A percentile compares a stretch with the other conserved stretches of the same genome.
phyloP scores from a whole-genome alignment of 2,113 vertebrate species.

The Microcebus lehilahytsara region DNA sequence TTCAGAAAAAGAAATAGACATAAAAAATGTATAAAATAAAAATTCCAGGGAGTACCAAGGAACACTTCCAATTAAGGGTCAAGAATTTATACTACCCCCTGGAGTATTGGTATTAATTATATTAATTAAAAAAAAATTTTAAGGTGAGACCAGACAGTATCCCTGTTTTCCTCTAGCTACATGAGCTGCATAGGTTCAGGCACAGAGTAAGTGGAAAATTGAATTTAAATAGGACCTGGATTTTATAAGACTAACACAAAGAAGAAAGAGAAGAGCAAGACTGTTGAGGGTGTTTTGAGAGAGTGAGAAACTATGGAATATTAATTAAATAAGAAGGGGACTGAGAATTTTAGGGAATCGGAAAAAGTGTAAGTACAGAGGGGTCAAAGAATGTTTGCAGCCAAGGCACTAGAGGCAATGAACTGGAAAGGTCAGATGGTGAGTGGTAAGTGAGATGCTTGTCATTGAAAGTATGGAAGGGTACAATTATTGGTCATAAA shows the following conservation, averaged over 20 bases:
- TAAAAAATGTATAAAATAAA: not conserved
- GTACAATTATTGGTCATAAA: not conserved
- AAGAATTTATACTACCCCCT: not conserved
- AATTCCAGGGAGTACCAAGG: not conserved
- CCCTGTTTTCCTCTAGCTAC: not conserved
- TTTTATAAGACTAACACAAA: not conserved
- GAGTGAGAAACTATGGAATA: too few relatives aligned
- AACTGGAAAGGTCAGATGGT: not conserved
- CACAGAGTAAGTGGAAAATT: not conserved
- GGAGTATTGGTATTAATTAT: too few relatives aligned
- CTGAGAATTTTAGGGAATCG: not conserved
- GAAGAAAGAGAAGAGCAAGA: not conserved
- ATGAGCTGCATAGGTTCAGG: not conserved
- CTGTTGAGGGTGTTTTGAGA: not conserved
- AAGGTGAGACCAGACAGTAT: not conserved
- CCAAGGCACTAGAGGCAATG: not conserved
- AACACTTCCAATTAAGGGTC: not conserved
- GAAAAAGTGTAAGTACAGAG: not conserved
- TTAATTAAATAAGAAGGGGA: not conserved
- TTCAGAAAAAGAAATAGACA: not conserved
- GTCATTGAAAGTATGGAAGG: not conserved
- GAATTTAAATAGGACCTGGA: not conserved
- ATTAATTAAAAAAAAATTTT: not conserved
- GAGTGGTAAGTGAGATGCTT: not conserved
- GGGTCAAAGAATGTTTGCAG: not conserved